These are phyloP conservation scores for Neodontobutis hainanensis DNA, from an alignment of 2,113 vertebrate species.

Conservation along the genomic window DNA sequence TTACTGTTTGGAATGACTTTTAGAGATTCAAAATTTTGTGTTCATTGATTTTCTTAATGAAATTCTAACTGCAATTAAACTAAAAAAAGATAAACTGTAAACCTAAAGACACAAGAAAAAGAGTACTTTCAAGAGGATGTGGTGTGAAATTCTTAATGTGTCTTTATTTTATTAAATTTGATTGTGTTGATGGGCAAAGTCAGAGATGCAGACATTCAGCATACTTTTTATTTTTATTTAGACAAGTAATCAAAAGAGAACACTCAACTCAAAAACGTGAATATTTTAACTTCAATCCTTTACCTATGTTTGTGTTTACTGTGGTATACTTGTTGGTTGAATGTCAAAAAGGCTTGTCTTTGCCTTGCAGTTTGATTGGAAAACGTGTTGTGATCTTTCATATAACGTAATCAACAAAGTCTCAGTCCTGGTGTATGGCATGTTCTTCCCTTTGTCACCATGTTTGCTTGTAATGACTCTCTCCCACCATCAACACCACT, in stretches of 20 bases:
- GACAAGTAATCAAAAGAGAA: too few relatives aligned
- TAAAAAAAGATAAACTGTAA: background rate
- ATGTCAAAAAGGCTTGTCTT: slow-evolving; percentile 4
- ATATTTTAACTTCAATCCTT: background rate
- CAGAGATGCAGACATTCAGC: too few relatives aligned
- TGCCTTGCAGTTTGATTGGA: slow-evolving; percentile 2
- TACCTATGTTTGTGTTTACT: slow-evolving; percentile 33
- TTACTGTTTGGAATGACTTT: background rate
- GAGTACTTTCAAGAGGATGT: background rate
- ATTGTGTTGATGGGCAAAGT: background rate
- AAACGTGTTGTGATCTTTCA: slow-evolving; percentile 13
- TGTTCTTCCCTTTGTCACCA: slow-evolving; percentile 32
- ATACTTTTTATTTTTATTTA: too few relatives aligned
- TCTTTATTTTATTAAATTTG: background rate
- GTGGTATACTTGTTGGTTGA: background rate
- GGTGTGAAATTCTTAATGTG: background rate
- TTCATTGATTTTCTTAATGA: background rate
- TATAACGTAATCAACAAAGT: slow-evolving; percentile 23
- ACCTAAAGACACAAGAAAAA: background rate
- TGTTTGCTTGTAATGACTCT: slow-evolving; percentile 53
- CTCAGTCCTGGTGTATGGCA: slow-evolving; percentile 18
- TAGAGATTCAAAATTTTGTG: background rate
- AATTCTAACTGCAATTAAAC: background rate
- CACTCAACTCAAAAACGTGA: too few relatives aligned
- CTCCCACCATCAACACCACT: background rate